Percentiles rank a stretch among this genome's conserved stretches.
Conservation (phyloP, 2,888 invertebrate genomes). For the Hymenopus coronatus region DNA sequence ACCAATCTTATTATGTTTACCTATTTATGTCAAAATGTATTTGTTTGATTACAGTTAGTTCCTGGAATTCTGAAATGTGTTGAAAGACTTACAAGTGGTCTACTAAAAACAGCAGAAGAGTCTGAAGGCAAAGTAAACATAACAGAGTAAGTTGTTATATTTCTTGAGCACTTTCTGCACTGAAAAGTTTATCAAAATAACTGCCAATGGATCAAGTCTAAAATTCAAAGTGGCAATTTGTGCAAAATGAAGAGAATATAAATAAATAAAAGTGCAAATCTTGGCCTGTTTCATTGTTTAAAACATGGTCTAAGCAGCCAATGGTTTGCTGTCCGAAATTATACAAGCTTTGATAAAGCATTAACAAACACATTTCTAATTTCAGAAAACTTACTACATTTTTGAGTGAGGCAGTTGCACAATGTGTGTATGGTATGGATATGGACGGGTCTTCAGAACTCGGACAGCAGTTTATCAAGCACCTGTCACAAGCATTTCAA, state of each 20-base stretch:
- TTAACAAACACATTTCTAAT: neutral
- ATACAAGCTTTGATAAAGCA: too few species aligned
- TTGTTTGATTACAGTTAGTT: conserved; percentile 8
- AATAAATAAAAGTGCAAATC: too few species aligned
- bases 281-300: too few species aligned
- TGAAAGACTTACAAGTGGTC: conserved; percentile 18
- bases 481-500: conserved; percentile 21
- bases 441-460: conserved; percentile 26
- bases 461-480: conserved; percentile 28
- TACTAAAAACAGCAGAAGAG: conserved; percentile 20
- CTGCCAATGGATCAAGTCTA: too few species aligned
- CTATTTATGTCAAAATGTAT: too few species aligned
- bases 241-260: too few species aligned
- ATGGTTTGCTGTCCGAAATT: too few species aligned
- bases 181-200: too few species aligned
- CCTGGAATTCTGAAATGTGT: conserved; percentile 29
- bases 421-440: conserved; percentile 32
- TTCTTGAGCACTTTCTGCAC: neutral
- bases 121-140: conserved; percentile 18
- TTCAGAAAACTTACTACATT: conserved; percentile 27
- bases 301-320: too few species aligned
- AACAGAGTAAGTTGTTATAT: conserved; percentile 15
- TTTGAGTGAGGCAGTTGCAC: conserved; percentile 31
- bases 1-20: too few species aligned
- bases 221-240: too few species aligned